phyloP scores from a whole-genome alignment of 2,888 invertebrate genomes.

The Amphipyra berbera region DNA sequence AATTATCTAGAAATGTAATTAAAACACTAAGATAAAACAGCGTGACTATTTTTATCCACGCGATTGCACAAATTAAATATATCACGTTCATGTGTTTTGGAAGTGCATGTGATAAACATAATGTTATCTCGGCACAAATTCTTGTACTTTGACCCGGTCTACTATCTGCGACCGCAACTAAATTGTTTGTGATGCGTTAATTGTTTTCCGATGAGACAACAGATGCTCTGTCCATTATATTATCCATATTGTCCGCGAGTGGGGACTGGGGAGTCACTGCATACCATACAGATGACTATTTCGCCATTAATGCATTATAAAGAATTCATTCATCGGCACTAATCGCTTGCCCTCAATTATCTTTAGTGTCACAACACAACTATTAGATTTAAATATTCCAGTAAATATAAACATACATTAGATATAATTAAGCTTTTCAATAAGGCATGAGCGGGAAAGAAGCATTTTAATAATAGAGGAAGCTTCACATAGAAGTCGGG shows the following conservation, averaged over 20 bases:
- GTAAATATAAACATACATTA: constrained; percentile 6
- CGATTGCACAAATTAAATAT: constrained; percentile 29
- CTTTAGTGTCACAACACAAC: constrained; percentile 18
- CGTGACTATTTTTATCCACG: constrained; percentile 26
- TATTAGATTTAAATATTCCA: constrained; percentile 21
- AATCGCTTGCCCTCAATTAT: constrained; percentile 39
- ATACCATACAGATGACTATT: constrained; percentile 58
- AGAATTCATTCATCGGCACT: constrained; percentile 54
- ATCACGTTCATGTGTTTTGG: constrained; percentile 58
- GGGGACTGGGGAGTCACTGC: constrained; percentile 49
- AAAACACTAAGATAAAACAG: constrained; percentile 3
- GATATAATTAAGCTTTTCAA: constrained; percentile 37
- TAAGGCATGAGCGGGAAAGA: constrained; percentile 67
- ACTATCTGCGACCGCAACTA: constrained; percentile 64
- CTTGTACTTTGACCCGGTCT: constrained; percentile 73
- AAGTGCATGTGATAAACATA: constrained; percentile 61
- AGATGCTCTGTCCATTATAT: constrained; percentile 58
- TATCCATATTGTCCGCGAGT: constrained; percentile 59
- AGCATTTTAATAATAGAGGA: constrained; percentile 65
- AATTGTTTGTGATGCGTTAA: constrained; percentile 65
- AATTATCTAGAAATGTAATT: not conserved
- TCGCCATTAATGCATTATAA: constrained; percentile 51
- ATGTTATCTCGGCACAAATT: constrained; percentile 71
- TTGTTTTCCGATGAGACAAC: constrained; percentile 70
- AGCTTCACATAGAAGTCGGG: constrained; percentile 62